A percentile compares a stretch with the other conserved stretches of the same genome.
Conservation (phyloP, 2,888 invertebrate species). For the Acrocera orbiculus region DNA sequence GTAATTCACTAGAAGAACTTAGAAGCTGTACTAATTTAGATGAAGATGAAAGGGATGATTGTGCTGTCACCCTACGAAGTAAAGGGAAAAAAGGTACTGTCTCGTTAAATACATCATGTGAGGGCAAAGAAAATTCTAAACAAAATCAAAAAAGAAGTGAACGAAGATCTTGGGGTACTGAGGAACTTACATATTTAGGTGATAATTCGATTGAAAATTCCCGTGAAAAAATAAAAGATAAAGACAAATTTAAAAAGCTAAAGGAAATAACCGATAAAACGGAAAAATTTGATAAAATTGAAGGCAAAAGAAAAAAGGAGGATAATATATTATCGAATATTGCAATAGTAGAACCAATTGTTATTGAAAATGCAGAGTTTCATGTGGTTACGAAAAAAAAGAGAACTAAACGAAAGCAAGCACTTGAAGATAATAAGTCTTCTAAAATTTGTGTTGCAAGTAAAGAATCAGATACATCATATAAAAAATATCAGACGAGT, state of each 20-base stretch:
- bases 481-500: constrained; percentile 13
- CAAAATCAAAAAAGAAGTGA: constrained; percentile 22
- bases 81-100: constrained; percentile 12
- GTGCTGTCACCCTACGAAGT: constrained; percentile 23
- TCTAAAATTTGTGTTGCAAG: constrained; percentile 5
- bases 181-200: constrained; percentile 36
- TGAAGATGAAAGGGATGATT: constrained; percentile 37
- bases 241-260: constrained; percentile 14
- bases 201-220: constrained; percentile 17
- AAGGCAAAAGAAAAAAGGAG: constrained; percentile 12
- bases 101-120: background rate
- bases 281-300: background rate
- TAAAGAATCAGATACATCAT: constrained; percentile 2
- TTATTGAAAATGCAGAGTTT: constrained; percentile 50
- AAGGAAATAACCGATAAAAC: constrained; percentile 5
- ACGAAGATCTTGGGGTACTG: constrained; percentile 51
- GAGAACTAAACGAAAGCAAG: constrained; percentile 50
- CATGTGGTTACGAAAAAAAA: constrained; percentile 70
- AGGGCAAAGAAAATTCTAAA: constrained; percentile 5
- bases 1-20: constrained; percentile 65
- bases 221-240: constrained; percentile 14
- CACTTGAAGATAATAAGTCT: constrained; percentile 5
- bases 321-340: constrained; percentile 7
- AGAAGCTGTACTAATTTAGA: constrained; percentile 53
- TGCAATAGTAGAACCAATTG: constrained; percentile 19